Evolutionary conservation across 1,140 invertebrate species (phyloP).

Genomic region (Gonioctena quinquepunctata): DNA sequence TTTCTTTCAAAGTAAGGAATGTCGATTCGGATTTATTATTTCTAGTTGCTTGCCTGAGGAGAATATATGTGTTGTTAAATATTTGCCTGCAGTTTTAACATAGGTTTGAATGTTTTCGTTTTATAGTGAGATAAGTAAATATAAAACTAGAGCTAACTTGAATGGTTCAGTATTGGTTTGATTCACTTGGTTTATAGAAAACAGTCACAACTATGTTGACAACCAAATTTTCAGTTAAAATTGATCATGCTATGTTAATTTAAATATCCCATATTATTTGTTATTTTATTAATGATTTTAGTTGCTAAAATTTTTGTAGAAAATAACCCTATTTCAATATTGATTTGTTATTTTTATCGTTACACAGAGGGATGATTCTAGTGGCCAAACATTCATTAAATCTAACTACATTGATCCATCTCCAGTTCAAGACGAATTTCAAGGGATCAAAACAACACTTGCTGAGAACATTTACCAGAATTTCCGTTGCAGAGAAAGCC

Average conservation of each 20-base stretch:
- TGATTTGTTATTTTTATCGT: not conserved
- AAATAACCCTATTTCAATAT: not conserved
- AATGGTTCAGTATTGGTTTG: too few species aligned
- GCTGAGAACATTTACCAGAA: slow-evolving; percentile 48
- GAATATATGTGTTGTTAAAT: too few species aligned
- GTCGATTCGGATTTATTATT: too few species aligned
- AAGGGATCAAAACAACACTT: slow-evolving; percentile 46
- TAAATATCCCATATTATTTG: not conserved
- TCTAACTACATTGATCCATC: slow-evolving; percentile 23
- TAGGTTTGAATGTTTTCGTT: not conserved
- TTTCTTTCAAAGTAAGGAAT: too few species aligned
- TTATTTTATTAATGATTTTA: not conserved
- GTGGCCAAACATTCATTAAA: slow-evolving; percentile 35
- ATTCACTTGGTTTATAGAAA: too few species aligned
- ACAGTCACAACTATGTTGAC: too few species aligned
- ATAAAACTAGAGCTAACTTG: too few species aligned
- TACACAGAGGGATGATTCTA: slow-evolving; percentile 43
- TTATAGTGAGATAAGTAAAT: too few species aligned
- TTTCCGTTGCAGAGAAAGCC: slow-evolving; percentile 54
- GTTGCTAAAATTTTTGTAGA: not conserved
- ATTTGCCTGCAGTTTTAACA: not conserved
- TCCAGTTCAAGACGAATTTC: slow-evolving; percentile 35
- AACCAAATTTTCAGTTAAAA: too few species aligned
- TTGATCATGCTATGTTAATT: too few species aligned
- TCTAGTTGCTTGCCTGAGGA: too few species aligned